Evolutionary conservation across 2,797 vertebrate genomes (phyloP).

Genomic region (Todus mexicanus): DNA sequence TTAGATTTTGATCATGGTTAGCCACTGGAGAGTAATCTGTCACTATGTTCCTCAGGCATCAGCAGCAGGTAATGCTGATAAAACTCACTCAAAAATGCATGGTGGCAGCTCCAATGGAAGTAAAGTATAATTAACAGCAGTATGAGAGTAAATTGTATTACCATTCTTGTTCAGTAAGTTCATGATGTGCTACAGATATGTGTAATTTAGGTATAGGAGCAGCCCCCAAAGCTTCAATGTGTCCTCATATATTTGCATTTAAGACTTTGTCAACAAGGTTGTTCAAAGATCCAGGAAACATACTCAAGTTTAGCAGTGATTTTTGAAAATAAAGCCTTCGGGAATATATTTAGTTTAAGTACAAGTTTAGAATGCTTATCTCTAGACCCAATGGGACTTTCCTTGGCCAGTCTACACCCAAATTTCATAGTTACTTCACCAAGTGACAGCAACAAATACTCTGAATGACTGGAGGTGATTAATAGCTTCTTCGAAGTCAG

Average conservation of each 20-base stretch:
- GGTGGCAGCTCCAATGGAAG: background rate
- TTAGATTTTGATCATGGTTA: background rate
- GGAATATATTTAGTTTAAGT: background rate
- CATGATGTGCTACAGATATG: background rate
- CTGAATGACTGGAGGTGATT: background rate
- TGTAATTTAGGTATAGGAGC: background rate
- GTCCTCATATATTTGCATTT: background rate
- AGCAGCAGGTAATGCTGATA: background rate
- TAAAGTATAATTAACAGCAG: background rate
- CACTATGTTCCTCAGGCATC: background rate
- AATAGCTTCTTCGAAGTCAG: background rate
- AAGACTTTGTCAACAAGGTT: background rate
- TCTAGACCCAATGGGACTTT: background rate
- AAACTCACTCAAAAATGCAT: background rate
- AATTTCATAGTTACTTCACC: background rate
- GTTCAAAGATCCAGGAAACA: background rate
- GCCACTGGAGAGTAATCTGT: background rate
- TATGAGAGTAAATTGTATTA: background rate
- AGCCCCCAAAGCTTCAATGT: background rate
- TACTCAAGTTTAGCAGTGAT: background rate
- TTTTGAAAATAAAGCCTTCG: background rate
- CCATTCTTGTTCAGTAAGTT: background rate
- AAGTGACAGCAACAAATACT: background rate
- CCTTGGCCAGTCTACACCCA: background rate
- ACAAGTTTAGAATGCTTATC: no score